Evolutionary conservation across 1,140 invertebrate species (phyloP), one percentile per base, ranked within the genome.

Genomic region (Ceratoteleas bidentatus): DNA sequence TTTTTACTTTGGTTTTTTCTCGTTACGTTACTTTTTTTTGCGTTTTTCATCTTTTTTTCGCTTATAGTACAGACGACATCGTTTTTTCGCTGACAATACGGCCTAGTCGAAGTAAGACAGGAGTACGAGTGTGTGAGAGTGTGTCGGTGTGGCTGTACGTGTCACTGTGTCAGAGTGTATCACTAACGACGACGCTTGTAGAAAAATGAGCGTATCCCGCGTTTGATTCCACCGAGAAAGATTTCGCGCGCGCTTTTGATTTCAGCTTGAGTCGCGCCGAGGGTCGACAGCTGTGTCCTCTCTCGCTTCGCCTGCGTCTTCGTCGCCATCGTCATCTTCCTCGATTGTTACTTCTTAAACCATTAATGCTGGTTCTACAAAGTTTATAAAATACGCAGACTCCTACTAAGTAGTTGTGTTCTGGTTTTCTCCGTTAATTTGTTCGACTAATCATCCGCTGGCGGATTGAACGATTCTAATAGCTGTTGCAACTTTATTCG

Each of bases 161-260:
- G 52, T 72, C 81, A 84, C 78, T 70, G 77, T 57, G 58, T 38
- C 61, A 74, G 62, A 74, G 58, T 72, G 54, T 73, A 81, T 77
- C 69, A 80, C 83, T 84, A 84, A 90, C 86, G 88, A 91, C 84
- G 88, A 91, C 88, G 89, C 85, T 87, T 89, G 90, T 91, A 91
- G 90, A 91, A 91, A 91, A 91, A 90, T 91, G 90, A 91, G 87
- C 88, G 85, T 87, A 81, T 90, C 85, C 85, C 83, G 86, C 90
- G 86, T 87, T 88, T 85, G 87, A 87, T 88, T 89, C 52, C 77
- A 80, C 52, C 53, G 64, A 74, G 70, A 80, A 74, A 73, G 69
- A 80, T 74, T 38, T 38, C 64, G 38, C 24, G 54, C 8, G 9
- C 24, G 24, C 24, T 24, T 86, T 76, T 80, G 83, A 87, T 86